A percentile compares a stretch with the other conserved stretches of the same genome.
Conservation (phyloP, 1,140 invertebrate species). For the Heliconius hewitsoni region DNA sequence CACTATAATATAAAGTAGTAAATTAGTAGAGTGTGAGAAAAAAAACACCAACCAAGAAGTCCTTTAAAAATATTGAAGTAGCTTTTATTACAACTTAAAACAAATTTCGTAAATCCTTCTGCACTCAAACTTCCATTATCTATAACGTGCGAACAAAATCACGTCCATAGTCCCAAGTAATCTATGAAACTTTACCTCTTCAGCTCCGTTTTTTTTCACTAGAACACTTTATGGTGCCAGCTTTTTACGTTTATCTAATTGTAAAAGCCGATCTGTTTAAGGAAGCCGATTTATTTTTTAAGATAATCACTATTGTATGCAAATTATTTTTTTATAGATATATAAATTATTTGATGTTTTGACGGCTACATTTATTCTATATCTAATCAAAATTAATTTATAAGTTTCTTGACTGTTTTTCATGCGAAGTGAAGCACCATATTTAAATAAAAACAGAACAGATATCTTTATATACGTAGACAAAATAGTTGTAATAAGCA, state of each 20-base stretch:
- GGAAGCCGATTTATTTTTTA: not conserved
- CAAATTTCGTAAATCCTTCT: not conserved
- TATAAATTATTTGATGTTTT: no score
- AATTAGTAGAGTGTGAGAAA: not conserved
- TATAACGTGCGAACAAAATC: constrained; percentile 8
- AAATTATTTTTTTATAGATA: not conserved
- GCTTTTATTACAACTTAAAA: not conserved
- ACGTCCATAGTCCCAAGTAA: not conserved
- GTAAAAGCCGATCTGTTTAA: not conserved
- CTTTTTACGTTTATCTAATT: not conserved
- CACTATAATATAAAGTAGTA: not conserved
- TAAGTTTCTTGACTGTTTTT: no score
- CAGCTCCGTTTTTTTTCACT: not conserved
- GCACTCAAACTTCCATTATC: not conserved
- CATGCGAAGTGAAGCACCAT: no score
- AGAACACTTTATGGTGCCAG: not conserved
- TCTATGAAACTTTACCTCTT: not conserved
- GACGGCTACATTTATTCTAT: not conserved
- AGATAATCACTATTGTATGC: not conserved
- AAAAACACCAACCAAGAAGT: not conserved
- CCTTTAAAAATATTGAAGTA: not conserved
- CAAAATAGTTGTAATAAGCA: no score
- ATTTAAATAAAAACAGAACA: not conserved
- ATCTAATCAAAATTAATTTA: no score
- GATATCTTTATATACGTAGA: no score